Evolutionary conservation across 2,113 vertebrate species (phyloP).

Genomic region (Terrapene triunguis): DNA sequence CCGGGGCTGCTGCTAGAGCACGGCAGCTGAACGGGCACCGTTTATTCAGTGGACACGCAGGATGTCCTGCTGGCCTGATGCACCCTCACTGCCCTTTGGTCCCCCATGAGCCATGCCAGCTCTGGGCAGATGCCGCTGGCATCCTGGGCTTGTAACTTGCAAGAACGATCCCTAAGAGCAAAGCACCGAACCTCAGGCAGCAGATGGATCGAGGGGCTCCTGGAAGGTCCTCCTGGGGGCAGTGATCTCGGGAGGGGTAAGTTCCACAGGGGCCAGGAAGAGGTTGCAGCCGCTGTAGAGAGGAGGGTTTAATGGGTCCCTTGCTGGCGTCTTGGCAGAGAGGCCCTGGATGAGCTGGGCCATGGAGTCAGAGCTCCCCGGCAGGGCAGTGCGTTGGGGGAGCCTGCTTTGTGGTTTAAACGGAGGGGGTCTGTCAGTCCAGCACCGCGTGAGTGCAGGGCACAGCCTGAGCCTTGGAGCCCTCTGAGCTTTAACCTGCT

Average conservation of each 20-base stretch:
- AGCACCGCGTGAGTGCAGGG: neutral
- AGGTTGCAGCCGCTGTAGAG: neutral
- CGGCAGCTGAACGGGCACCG: neutral
- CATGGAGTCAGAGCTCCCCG: neutral
- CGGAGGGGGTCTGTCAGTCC: neutral
- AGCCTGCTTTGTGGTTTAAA: neutral
- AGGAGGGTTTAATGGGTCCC: neutral
- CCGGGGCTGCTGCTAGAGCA: neutral
- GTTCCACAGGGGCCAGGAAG: neutral
- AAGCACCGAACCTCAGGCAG: fast-evolving
- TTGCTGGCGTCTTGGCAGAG: neutral
- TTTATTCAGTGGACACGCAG: neutral
- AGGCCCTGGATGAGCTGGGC: neutral
- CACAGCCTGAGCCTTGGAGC: neutral
- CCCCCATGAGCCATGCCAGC: neutral
- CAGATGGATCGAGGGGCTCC: neutral
- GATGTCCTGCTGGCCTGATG: neutral
- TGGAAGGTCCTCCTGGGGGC: neutral
- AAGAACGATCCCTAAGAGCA: neutral
- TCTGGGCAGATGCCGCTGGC: neutral
- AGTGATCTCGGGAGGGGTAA: neutral
- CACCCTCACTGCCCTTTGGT: neutral
- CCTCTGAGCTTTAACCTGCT: neutral
- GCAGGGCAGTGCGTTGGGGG: neutral
- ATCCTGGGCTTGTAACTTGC: fast-evolving